Base-by-base conservation (phyloP, 2,113 vertebrate species). In the Colius striatus region DNA sequence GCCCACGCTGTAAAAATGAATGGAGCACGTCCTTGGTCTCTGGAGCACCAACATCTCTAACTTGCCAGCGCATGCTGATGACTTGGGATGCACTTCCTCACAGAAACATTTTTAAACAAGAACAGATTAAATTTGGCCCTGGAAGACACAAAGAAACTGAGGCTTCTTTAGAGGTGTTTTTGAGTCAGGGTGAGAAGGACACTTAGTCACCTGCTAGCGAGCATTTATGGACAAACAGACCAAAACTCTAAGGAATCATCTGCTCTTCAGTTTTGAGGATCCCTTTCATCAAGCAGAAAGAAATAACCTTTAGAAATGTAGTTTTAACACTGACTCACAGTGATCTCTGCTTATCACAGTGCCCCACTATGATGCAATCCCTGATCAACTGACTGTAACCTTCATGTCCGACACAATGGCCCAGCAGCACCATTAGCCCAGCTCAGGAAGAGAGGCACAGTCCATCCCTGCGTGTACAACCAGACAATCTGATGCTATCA, bases 321-420 rank as follows among this genome's bases (percentile, higher is more conserved):
- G 3, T 4, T 75, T 41, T 50, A 76, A 57, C 18, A 25, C 75
- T 16, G 60, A 68, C 30, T 75, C 63, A 61, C 57, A 43, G 5
- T 5, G 16, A 83, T 41, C 26, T 67, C 71, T 30, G 27, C 32
- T 63, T 72, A 57, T 5, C 4, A 2, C 0, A 0, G 13, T 43
- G 22, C 20, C 34, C 18, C 55, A 36, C 43, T 43, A 65, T 77
- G 89, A 73, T 53, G 10, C 2, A 3, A 57, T 41, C 41, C 23
- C 36, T 50, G 26, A 32, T 55, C 29, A 57, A n/a, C 58, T 72
- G 68, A 27, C 57, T 16, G 19, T 11, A 84, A 50, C 34, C 15
- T 21, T 36, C 5, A 13, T 2, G 4, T 9, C 16, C 26, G 67
- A 26, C 23, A 50, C 8, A 19, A 45, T 0, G 6, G 68, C 41